phyloP scores from a whole-genome alignment of 2,888 invertebrate species.

The Drosophila gaucha region DNA sequence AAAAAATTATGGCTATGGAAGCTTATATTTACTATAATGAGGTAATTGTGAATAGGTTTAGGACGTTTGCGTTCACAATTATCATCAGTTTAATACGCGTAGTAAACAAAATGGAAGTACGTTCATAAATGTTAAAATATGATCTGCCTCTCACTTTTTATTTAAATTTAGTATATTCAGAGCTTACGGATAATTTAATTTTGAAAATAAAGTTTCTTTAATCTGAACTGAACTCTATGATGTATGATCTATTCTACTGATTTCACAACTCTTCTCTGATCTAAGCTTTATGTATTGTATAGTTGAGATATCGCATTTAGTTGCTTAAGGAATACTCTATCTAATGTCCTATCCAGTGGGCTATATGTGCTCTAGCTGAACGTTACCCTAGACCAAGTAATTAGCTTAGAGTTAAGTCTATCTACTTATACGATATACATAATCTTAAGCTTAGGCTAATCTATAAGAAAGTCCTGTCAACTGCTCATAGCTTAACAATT shows the following conservation, averaged over 20 bases:
- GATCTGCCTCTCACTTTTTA: background rate
- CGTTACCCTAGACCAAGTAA: too few species aligned
- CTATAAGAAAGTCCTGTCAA: background rate
- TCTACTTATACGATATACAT: too few species aligned
- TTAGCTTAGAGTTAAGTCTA: too few species aligned
- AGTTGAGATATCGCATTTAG: too few species aligned
- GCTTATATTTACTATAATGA: conserved; percentile 5
- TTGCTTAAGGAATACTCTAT: too few species aligned
- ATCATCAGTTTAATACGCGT: background rate
- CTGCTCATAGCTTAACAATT: background rate
- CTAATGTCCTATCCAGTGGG: too few species aligned
- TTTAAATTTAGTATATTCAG: too few species aligned
- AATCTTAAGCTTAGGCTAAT: too few species aligned
- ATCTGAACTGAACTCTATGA: background rate
- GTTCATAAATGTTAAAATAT: background rate
- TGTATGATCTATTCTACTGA: background rate
- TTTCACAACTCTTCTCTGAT: too few species aligned
- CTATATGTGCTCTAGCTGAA: too few species aligned
- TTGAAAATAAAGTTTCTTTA: background rate
- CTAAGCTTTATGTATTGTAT: too few species aligned
- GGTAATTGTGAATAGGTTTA: conserved; percentile 6
- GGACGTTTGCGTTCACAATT: background rate
- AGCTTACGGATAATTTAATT: background rate
- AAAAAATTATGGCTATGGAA: background rate
- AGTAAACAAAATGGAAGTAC: background rate